Evolutionary conservation across 2,888 invertebrate genomes (phyloP).

Genomic region (Anorthoa munda): DNA sequence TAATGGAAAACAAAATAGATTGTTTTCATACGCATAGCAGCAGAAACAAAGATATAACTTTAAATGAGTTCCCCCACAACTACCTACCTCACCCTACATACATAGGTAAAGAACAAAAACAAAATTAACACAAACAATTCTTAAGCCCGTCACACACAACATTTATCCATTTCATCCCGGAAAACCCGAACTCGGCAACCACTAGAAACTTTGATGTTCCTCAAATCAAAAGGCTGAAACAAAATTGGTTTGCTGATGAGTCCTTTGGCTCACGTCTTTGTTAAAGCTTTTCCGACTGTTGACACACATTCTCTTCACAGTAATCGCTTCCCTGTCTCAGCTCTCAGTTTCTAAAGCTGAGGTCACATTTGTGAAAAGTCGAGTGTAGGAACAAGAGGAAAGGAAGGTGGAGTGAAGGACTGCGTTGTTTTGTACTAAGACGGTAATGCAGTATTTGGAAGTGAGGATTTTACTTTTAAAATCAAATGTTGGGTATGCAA

Average conservation of each 20-base stretch:
- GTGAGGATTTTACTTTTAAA: neutral
- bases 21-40: neutral
- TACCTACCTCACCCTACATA: neutral
- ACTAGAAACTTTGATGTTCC: slow-evolving; percentile 57
- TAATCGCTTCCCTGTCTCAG: slow-evolving; percentile 69
- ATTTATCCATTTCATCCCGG: slow-evolving; percentile 36
- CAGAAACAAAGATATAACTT: neutral
- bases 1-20: neutral
- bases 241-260: slow-evolving; percentile 68
- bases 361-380: slow-evolving; percentile 45
- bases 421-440: neutral
- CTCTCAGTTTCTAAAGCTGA: slow-evolving; percentile 60
- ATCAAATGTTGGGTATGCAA: neutral
- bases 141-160: slow-evolving; percentile 27
- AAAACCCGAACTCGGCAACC: slow-evolving; percentile 53
- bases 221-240: slow-evolving; percentile 62
- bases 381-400: neutral
- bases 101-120: neutral
- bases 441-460: neutral
- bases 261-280: slow-evolving; percentile 64
- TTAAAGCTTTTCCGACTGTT: slow-evolving; percentile 69
- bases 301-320: slow-evolving; percentile 72
- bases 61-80: neutral
- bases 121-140: slow-evolving; percentile 4
- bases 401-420: neutral